phyloP scores from a whole-genome alignment of 2,797 vertebrate species.

The Phataginus tricuspis region DNA sequence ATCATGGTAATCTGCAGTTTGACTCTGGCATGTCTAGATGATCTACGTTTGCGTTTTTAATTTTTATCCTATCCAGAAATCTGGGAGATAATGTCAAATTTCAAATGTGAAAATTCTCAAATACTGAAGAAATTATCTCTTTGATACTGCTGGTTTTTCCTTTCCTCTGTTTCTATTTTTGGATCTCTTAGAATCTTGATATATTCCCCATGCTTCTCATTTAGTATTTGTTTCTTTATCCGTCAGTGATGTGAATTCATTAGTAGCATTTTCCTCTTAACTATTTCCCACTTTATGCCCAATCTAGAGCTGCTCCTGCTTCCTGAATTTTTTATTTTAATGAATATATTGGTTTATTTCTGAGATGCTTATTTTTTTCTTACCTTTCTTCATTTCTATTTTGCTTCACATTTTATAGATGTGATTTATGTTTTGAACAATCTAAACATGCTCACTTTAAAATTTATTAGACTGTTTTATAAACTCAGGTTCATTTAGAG shows the following conservation, averaged over 20 bases:
- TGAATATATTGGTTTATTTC: background rate
- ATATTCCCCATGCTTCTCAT: background rate
- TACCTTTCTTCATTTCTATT: background rate
- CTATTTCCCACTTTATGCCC: background rate
- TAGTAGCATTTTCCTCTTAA: background rate
- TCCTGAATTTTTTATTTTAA: background rate
- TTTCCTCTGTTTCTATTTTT: background rate
- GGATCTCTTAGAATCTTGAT: background rate
- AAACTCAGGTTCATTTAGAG: background rate
- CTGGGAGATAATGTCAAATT: background rate
- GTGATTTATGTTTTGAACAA: background rate
- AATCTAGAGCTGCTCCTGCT: background rate
- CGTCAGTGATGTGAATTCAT: background rate
- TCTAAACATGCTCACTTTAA: background rate
- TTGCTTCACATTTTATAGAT: background rate
- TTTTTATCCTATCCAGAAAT: background rate
- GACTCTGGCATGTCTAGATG: background rate
- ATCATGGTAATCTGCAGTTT: background rate
- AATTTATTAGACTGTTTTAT: background rate
- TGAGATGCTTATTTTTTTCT: background rate
- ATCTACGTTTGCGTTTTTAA: background rate
- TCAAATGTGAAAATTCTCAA: background rate
- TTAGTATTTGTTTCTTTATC: background rate
- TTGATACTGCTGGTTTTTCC: background rate
- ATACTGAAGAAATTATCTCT: background rate